Evolutionary conservation across 2,797 vertebrate species (phyloP).

Genomic region (Dipus sagitta): DNA sequence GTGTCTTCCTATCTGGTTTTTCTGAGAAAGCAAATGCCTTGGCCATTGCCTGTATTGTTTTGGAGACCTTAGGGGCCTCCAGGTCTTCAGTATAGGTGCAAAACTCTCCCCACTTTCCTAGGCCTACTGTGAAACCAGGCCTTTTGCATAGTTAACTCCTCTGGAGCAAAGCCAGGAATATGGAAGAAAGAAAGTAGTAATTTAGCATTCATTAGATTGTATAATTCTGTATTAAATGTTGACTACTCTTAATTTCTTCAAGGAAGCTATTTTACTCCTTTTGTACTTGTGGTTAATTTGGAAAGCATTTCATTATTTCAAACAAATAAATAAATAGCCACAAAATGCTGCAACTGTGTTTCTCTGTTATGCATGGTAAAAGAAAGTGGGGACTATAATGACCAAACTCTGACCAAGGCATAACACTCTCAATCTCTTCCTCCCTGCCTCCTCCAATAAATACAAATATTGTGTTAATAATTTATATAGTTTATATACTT

Average conservation of each 20-base stretch:
- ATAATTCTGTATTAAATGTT: not conserved
- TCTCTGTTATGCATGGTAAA: not conserved
- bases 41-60: too few species aligned
- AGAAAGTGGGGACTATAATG: slow-evolving; percentile 12
- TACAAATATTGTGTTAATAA: not conserved
- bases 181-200: not conserved
- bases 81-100: not conserved
- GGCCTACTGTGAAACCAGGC: not conserved
- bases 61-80: not conserved
- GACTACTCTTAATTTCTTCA: not conserved
- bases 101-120: not conserved
- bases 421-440: not conserved
- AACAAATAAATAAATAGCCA: slow-evolving; percentile 12
- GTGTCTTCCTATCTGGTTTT: too few species aligned
- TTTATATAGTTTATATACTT: slow-evolving; percentile 3
- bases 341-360: not conserved
- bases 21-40: too few species aligned
- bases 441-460: not conserved
- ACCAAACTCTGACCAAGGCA: not conserved
- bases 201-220: slow-evolving; percentile 1
- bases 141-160: not conserved
- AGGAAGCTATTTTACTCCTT: slow-evolving; percentile 1
- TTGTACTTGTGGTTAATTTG: not conserved
- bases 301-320: slow-evolving; percentile 50
- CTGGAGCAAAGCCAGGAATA: not conserved